Base-by-base conservation (phyloP, 2,888 invertebrate genomes). In the Lordiphosa andalusiaca region DNA sequence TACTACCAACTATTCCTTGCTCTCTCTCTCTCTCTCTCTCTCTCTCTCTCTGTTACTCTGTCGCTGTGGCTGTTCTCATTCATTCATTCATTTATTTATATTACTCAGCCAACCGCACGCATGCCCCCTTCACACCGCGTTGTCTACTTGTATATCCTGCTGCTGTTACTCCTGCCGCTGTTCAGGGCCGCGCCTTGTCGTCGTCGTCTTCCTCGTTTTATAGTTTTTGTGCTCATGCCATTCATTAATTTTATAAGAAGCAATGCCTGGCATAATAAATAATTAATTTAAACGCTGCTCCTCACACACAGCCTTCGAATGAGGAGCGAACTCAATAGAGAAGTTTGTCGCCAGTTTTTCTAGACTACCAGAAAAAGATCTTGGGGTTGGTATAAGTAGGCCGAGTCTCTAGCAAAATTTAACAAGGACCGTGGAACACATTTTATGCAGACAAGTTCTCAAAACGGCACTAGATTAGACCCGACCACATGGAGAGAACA, bases 221-320 rank as follows among this genome's bases (percentile, higher is more conserved):
- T 73, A 77, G 77, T 84, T 82, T 76, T 74, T 80, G 78, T 70
- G 67, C 85, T 75, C 80, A 75, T 80, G 85, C 83, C 84, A 78
- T 86, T 87, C 87, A 87, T 87, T 87, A 85, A 86, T 86, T 86
- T 86, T 82, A 76, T 73, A 87, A 86, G 84, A 86, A 85, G 83
- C 85, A 83, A 74, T 75, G 84, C 82, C 73, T 69, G 72, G 73
- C 76, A 72, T 76, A 84, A 85, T 85, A 86, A 87, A 87, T 87
- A 87, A 86, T 87, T 86, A 84, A 87, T 87, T 87, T 84, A 84
- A 86, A 70, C 67, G 66, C 46, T 36, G 54, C 37, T 38, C n/a
- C 38, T 39, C 25, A 49, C 25, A 49, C 25, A 49, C 49, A 19
- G 30, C 9, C 30, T 30, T 30, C 30, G 9, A 9, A 30, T 30